Evolutionary conservation across 2,888 invertebrate genomes (phyloP).

Genomic region (Crioceris asparagi): DNA sequence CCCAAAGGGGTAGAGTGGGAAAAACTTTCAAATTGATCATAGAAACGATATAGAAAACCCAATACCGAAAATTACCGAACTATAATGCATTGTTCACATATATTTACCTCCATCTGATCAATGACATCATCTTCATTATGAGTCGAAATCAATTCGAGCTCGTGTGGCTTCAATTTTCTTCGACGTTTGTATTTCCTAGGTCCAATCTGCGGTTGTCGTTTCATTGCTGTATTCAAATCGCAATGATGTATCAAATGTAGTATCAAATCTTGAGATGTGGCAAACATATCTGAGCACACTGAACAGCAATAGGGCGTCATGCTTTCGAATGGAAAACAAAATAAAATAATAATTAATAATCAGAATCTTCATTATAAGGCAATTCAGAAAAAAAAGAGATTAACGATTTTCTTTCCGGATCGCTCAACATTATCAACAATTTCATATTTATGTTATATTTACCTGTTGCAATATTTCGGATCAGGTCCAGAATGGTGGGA

Average conservation of each 20-base stretch:
- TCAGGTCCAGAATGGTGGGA: slow-evolving; percentile 79
- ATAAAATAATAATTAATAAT: too few relatives aligned
- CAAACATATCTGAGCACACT: slow-evolving; percentile 61
- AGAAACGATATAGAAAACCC: too few relatives aligned
- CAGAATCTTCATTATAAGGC: too few relatives aligned
- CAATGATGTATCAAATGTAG: slow-evolving; percentile 77
- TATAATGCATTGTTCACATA: too few relatives aligned
- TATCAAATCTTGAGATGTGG: slow-evolving; percentile 64
- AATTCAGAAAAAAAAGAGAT: too few relatives aligned
- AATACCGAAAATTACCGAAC: too few relatives aligned
- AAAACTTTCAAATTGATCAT: too few relatives aligned
- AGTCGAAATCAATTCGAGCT: slow-evolving; percentile 39
- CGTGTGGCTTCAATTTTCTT: slow-evolving; percentile 60
- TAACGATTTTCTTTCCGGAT: too few relatives aligned
- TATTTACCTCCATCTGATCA: too few relatives aligned
- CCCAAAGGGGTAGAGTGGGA: too few relatives aligned
- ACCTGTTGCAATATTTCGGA: slow-evolving; percentile 48
- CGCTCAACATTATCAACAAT: not conserved
- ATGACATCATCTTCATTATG: slow-evolving; percentile 22
- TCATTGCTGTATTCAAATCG: slow-evolving; percentile 73
- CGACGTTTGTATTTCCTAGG: slow-evolving; percentile 66
- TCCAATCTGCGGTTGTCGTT: slow-evolving; percentile 66
- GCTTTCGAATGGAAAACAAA: too few relatives aligned
- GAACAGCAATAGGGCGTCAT: slow-evolving; percentile 61
- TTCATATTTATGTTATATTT: not conserved